Conservation (phyloP, 2,888 invertebrate species). For the Stegana nigrithorax region DNA sequence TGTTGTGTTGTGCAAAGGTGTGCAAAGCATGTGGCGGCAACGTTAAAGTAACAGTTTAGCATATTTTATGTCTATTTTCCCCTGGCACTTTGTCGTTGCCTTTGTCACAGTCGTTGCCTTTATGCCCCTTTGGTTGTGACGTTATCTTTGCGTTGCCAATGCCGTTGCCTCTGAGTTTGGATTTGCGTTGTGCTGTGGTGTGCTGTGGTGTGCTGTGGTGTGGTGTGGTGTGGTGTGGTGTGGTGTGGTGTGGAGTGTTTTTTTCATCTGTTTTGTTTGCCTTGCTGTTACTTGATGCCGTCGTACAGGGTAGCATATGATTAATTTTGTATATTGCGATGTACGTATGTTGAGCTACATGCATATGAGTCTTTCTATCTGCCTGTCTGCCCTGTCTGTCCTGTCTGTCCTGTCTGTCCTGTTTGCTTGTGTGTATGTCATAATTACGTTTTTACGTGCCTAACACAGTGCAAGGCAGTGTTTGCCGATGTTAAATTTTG, state of each 20-base stretch:
- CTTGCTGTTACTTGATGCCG: constrained; percentile 5
- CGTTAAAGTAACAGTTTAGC: background rate
- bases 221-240: too few species aligned
- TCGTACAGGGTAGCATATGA: constrained; percentile 8
- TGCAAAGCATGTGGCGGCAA: too few species aligned
- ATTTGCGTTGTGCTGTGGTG: background rate
- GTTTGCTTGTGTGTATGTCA: background rate
- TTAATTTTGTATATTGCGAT: background rate
- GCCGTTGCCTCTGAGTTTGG: too few species aligned
- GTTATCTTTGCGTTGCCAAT: too few species aligned
- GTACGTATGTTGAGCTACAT: background rate
- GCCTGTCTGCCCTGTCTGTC: background rate
- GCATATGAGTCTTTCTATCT: background rate
- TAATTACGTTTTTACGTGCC: background rate
- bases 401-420: background rate
- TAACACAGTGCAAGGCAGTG: too few species aligned
- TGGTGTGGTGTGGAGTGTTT: too few species aligned
- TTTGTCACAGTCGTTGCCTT: too few species aligned
- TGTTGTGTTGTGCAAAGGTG: too few species aligned
- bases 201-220: background rate
- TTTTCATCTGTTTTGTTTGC: constrained; percentile 6
- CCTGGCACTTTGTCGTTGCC: background rate
- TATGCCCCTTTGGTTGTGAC: too few species aligned
- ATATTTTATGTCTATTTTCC: background rate
- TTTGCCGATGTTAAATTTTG: background rate